Evolutionary conservation across 2,113 vertebrate genomes (phyloP).

Genomic region (Azemiops feae): DNA sequence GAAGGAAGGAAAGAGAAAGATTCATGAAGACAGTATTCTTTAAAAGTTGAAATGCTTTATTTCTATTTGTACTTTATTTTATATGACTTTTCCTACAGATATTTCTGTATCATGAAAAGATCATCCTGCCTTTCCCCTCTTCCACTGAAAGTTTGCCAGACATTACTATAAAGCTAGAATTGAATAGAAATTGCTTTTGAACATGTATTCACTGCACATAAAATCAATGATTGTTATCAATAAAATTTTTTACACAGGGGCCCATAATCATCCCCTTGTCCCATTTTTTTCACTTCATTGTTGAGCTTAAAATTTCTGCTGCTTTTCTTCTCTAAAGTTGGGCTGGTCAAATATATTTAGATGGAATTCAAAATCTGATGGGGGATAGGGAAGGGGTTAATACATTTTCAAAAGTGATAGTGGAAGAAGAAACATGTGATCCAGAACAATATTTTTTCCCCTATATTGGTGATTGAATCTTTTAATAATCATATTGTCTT

Average conservation of each 20-base stretch:
- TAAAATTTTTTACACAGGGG: not conserved
- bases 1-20: not conserved
- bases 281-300: not conserved
- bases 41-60: not conserved
- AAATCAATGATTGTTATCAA: not conserved
- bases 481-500: not conserved
- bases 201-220: not conserved
- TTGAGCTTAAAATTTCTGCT: not conserved
- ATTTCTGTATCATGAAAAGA: not conserved
- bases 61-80: not conserved
- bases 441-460: not conserved
- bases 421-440: not conserved
- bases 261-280: not conserved
- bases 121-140: not conserved
- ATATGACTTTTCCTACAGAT: not conserved
- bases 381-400: not conserved
- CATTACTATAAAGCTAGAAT: not conserved
- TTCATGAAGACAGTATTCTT: not conserved
- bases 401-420: not conserved
- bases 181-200: not conserved
- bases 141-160: not conserved
- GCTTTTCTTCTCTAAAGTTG: not conserved
- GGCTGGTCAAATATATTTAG: not conserved
- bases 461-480: not conserved
- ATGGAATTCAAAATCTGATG: not conserved